Conservation (phyloP, 2,888 invertebrate species). For the Cantharis rufa region DNA sequence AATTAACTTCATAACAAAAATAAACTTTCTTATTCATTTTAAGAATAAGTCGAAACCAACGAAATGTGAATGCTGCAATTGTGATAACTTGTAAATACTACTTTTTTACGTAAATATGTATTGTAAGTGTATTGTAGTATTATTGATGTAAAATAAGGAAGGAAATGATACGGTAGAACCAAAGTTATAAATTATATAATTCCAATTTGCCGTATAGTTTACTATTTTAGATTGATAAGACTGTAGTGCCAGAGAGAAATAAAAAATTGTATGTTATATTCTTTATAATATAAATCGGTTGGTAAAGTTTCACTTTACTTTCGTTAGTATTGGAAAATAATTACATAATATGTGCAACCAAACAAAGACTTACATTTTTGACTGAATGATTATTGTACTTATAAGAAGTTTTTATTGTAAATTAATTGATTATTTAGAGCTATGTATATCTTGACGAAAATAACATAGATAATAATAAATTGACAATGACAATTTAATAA, state of each 20-base stretch:
- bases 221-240: background rate
- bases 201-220: background rate
- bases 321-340: too few species aligned
- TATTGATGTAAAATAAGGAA: too few species aligned
- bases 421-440: background rate
- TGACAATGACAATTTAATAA: background rate
- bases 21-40: background rate
- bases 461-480: background rate
- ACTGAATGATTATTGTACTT: background rate
- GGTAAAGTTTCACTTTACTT: too few species aligned
- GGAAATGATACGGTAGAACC: too few species aligned
- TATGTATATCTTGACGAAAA: background rate
- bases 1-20: background rate
- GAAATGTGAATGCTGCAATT: background rate
- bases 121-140: background rate
- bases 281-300: too few species aligned
- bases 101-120: background rate
- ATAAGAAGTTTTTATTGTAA: background rate
- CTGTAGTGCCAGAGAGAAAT: background rate
- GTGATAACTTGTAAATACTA: background rate
- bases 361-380: background rate
- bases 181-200: background rate
- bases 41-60: background rate
- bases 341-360: background rate
- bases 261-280: background rate